Evolutionary conservation across 2,888 invertebrate genomes (phyloP), one percentile per base, ranked within the genome.

Genomic region (Cheilosia pagana): DNA sequence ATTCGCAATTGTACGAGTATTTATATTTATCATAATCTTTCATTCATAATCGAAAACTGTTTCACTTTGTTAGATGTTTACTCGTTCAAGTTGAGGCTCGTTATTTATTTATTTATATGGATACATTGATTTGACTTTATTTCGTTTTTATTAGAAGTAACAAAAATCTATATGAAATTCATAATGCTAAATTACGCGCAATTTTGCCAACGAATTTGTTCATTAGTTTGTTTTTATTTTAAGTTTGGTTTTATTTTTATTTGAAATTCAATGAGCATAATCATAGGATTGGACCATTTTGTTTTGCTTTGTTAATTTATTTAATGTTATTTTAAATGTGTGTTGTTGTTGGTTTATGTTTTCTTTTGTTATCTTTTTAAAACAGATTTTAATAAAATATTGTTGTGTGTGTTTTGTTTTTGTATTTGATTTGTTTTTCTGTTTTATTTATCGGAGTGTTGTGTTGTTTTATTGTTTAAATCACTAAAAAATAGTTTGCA

Each of bases 211-310:
- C 81, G 76, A 59, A 48, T 65, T 60, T 59, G 60, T 82, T 78
- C 55, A 57, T 72, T 55, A 62, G 77, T 78, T 67, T 72, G 41
- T 67, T 60, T 23, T 52, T 28, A 8, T 35, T 57, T 71, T 70
- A 6, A 14, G 59, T 53, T 77, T 43, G 28, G 50, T 72, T 78
- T 71, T 70, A 6, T 16, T 65, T 53, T 77, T 43, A 39, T 55
- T 72, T 78, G 50, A 60, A 50, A 62, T 67, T 62, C 53, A 78
- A 82, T 78, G 78, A 78, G 82, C 82, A 82, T 82, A 82, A 67
- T 78, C 71, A 78, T 78, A 78, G 82, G 82, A 82, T 82, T 82
- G 82, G 82, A 82, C 82, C 82, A 82, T 81, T 74, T 63, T 52
- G 52, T 76, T 70, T 81, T 81, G 28, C 16, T 57, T 63, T 70